Evolutionary conservation across 2,797 vertebrate genomes (phyloP), one percentile per base, ranked within the genome.

Genomic region (Oreochromis mossambicus): DNA sequence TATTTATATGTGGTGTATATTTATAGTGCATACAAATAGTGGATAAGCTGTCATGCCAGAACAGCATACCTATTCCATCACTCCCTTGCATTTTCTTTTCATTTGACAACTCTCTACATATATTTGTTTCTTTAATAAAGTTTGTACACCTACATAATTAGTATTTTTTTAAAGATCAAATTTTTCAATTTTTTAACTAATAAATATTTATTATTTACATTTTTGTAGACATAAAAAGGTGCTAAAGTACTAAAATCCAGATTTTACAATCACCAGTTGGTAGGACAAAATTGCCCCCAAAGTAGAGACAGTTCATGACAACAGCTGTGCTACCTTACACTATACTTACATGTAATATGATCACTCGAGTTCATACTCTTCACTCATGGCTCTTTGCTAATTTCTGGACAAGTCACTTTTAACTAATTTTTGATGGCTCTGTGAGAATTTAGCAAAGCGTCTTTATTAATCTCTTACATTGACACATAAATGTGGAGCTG

Each of bases 91-190:
- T 63, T 63, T 63, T 1, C 34, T 38, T 63, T 21, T 38, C 34
- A 63, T 38, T 63, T 63, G 63, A 3, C 36, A 68, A 4, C 63
- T 41, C 5, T 6, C 36, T 24, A 68, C n/a, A 68, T 43, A 21
- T 43, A 24, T 43, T 0, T 68, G 13, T 14, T 68, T 38, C 61
- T 66, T 36, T 21, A 14, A 68, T 24, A 43, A 68, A 21, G 36
- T 66, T 24, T 68, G 8, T 26, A 15, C 13, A 15, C 38, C 2
- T 68, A 43, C 10, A 68, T 10, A 68, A 41, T 66, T 8, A 14
- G 7, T 38, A 66, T 38, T 66, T 61, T 61, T 38, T 2, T 0
- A 5, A 66, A 38, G 38, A 21, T 1, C 12, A 0, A 8, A 1
- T 9, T 24, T 68, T 41, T 0, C 2, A 0, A 7, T 63, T 5